These are phyloP conservation scores for Gnathonemus echidnorhynchus DNA, from an alignment of 2,113 vertebrate genomes.

Conservation along the genomic window DNA sequence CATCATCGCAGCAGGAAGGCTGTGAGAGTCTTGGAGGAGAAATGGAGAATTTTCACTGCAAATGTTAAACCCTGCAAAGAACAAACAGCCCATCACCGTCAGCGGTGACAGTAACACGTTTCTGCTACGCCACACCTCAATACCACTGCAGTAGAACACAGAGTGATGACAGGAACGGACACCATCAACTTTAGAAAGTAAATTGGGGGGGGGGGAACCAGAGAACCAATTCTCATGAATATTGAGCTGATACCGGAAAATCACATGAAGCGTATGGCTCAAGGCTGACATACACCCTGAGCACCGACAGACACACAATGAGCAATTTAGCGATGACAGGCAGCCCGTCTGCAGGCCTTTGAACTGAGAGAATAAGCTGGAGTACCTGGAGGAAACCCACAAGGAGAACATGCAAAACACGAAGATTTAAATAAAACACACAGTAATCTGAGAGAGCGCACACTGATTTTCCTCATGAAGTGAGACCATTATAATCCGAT, in stretches of 20 bases:
- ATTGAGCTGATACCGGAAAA: neutral
- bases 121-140: neutral
- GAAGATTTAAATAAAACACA: neutral
- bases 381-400: neutral
- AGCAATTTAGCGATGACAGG: neutral
- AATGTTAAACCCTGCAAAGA: constrained; percentile 33
- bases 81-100: neutral
- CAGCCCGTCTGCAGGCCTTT: neutral
- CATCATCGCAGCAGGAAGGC: constrained; percentile 65
- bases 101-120: neutral
- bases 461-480: neutral
- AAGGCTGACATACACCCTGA: neutral
- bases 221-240: neutral
- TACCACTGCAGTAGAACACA: neutral
- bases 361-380: neutral
- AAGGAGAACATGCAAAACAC: neutral
- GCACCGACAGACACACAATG: neutral
- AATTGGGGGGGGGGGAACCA: neutral
- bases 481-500: neutral
- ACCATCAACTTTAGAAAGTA: neutral
- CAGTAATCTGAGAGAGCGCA: neutral
- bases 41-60: constrained; percentile 51
- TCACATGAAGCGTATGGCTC: neutral
- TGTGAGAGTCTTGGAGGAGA: constrained; percentile 51
- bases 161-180: neutral